These are phyloP conservation scores for Noctua comes DNA, from an alignment of 2,888 invertebrate species.

Conservation along the genomic window DNA sequence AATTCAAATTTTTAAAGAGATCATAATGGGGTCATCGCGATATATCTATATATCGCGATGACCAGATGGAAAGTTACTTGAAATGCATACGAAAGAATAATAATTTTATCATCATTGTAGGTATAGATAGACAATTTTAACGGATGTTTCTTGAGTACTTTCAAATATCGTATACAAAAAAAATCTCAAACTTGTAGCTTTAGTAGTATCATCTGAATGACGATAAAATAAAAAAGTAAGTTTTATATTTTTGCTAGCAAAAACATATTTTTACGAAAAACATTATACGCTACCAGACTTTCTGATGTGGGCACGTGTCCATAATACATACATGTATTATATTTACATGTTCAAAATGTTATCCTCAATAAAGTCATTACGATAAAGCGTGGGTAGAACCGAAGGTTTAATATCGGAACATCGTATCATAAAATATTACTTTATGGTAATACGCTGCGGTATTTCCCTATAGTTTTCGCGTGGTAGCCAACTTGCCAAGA, in stretches of 20 bases:
- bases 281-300: conserved; percentile 28
- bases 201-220: neutral
- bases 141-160: too few relatives aligned
- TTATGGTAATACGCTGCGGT: conserved; percentile 54
- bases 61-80: too few relatives aligned
- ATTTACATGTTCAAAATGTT: conserved; percentile 46
- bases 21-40: too few relatives aligned
- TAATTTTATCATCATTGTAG: too few relatives aligned
- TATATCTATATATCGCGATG: too few relatives aligned
- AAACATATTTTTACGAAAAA: neutral
- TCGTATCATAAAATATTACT: conserved; percentile 58
- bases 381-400: conserved; percentile 43
- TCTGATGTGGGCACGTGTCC: conserved; percentile 8
- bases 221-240: too few relatives aligned
- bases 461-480: conserved; percentile 52
- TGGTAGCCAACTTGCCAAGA: conserved; percentile 30
- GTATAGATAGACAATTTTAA: too few relatives aligned
- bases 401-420: conserved; percentile 53
- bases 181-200: neutral
- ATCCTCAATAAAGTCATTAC: conserved; percentile 58
- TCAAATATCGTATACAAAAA: neutral
- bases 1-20: too few relatives aligned
- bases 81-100: too few relatives aligned
- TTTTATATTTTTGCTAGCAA: neutral
- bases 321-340: conserved; percentile 28